A percentile compares a stretch with the other conserved stretches of the same genome.
phyloP scores from a whole-genome alignment of 2,888 invertebrate species.

The Achlya flavicornis region DNA sequence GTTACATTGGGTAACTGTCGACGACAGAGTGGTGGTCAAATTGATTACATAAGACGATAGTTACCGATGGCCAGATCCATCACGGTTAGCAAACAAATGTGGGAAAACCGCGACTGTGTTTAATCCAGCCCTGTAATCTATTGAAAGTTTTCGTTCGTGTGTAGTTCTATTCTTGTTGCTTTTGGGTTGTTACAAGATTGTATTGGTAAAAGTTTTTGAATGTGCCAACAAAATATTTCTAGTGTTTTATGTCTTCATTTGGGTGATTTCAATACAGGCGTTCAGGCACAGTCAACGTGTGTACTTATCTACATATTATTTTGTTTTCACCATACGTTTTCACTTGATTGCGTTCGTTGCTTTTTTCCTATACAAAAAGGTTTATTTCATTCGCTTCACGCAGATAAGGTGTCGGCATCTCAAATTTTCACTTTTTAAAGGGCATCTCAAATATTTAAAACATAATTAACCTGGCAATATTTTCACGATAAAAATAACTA shows the following conservation, averaged over 20 bases:
- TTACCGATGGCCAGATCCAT: constrained; percentile 44
- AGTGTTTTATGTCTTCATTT: too few species aligned
- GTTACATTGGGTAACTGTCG: constrained; percentile 19
- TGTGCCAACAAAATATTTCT: too few species aligned
- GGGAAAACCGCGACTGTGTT: constrained; percentile 28
- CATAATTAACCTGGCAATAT: not conserved
- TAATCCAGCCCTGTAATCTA: constrained; percentile 23
- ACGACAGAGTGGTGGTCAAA: constrained; percentile 38
- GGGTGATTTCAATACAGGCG: too few species aligned
- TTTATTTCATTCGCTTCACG: too few species aligned
- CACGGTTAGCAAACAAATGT: constrained; percentile 38
- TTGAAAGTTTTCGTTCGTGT: constrained; percentile 3
- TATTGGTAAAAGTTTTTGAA: not conserved
- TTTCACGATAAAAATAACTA: not conserved
- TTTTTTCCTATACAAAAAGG: too few species aligned
- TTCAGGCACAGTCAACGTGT: too few species aligned
- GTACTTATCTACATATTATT: too few species aligned
- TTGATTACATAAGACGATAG: constrained; percentile 44
- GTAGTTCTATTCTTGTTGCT: not conserved
- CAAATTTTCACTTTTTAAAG: not conserved
- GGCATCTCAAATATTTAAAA: not conserved
- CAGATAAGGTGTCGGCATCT: not conserved
- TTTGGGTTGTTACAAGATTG: not conserved
- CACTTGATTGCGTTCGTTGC: too few species aligned
- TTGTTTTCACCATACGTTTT: too few species aligned